Evolutionary conservation across 2,113 vertebrate species (phyloP).

Genomic region (Oreochromis tanganicae): DNA sequence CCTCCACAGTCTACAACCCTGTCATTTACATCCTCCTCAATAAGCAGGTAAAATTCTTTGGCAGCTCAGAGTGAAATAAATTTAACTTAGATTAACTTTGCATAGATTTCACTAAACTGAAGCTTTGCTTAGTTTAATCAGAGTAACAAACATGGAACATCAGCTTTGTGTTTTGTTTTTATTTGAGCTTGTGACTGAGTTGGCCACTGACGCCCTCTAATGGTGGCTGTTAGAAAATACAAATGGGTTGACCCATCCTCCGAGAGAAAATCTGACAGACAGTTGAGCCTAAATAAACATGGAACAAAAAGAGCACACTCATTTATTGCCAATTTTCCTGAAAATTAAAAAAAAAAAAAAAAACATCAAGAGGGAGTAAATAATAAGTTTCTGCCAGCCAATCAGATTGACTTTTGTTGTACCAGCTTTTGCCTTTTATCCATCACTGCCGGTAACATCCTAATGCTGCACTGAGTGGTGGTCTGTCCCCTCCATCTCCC

Average conservation of each 20-base stretch:
- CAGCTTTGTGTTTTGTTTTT: neutral
- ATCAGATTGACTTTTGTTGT: neutral
- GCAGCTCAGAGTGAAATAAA: neutral
- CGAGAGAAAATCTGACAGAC: neutral
- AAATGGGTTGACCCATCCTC: neutral
- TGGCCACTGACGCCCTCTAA: neutral
- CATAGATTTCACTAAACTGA: neutral
- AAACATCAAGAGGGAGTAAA: neutral
- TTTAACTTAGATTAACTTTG: neutral
- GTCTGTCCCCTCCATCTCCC: neutral
- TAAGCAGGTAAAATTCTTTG: conserved; percentile 62
- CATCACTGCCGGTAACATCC: neutral
- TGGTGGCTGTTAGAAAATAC: neutral
- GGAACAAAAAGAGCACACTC: neutral
- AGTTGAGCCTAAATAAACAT: neutral
- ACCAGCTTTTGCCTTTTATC: neutral
- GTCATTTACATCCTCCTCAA: conserved; percentile 76
- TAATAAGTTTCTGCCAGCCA: neutral
- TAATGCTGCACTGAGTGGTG: neutral
- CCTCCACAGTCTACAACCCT: conserved; percentile 75
- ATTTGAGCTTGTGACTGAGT: neutral
- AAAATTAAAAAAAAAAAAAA: neutral
- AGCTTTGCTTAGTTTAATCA: neutral
- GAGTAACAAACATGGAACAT: neutral
- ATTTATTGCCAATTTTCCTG: neutral